Percentiles rank a stretch among this genome's conserved stretches.
phyloP scores from a whole-genome alignment of 2,113 vertebrate genomes.

The Neoarius graeffei region DNA sequence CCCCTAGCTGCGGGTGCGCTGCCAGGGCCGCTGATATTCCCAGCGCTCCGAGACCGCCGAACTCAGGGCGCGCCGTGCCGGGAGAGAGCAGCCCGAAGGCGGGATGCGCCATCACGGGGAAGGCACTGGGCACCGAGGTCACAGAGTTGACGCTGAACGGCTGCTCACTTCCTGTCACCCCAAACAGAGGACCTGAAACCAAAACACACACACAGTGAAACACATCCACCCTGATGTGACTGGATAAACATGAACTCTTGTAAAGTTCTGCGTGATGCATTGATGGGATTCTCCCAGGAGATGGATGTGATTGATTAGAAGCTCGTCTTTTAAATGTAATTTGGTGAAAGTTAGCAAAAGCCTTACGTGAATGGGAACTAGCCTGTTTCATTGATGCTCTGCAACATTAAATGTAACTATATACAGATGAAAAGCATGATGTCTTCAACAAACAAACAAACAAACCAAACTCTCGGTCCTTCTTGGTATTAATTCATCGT shows the following conservation, averaged over 20 bases:
- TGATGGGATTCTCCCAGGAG: neutral
- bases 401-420: neutral
- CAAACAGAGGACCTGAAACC: conserved; percentile 83
- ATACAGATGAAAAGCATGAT: neutral
- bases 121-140: conserved; percentile 88
- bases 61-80: conserved; percentile 83
- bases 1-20: conserved; percentile 85
- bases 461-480: neutral
- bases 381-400: neutral
- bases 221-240: no score
- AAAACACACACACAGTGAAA: neutral
- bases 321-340: neutral
- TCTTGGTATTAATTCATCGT: neutral
- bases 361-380: neutral
- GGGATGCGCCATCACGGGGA: conserved; percentile 88
- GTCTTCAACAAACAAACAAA: neutral
- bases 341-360: neutral
- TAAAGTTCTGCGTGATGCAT: neutral
- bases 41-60: conserved; percentile 88
- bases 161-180: conserved; percentile 80
- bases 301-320: neutral
- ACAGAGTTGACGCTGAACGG: conserved; percentile 85
- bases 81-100: conserved; percentile 83
- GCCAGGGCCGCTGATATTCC: conserved; percentile 87
- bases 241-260: neutral